Conservation (phyloP, 2,113 vertebrate species). For the Orcinus orca region DNA sequence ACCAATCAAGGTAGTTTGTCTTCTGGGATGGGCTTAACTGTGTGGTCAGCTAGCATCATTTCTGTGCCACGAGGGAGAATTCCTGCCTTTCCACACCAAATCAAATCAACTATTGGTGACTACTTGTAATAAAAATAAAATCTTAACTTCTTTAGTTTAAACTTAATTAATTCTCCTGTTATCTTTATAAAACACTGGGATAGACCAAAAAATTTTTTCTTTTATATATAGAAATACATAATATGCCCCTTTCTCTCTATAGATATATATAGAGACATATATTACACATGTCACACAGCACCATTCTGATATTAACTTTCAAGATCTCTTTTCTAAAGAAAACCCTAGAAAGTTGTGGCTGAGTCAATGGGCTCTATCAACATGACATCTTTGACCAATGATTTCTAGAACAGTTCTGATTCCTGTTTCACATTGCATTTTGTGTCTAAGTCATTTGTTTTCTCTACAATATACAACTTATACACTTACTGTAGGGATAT, state of each 20-base stretch:
- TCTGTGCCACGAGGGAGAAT: not conserved
- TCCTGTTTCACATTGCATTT: not conserved
- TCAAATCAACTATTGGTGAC: not conserved
- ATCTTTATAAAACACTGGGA: not conserved
- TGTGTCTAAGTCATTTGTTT: not conserved
- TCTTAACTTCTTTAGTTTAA: not conserved
- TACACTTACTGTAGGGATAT: not conserved
- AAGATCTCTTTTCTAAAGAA: not conserved
- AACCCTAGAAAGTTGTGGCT: not conserved
- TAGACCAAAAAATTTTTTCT: not conserved
- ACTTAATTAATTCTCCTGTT: not conserved
- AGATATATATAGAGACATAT: not conserved
- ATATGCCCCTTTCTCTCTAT: not conserved
- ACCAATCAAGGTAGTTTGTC: not conserved
- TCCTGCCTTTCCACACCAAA: not conserved
- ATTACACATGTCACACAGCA: not conserved
- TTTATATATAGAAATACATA: not conserved
- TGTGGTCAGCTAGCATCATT: not conserved
- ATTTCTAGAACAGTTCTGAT: not conserved
- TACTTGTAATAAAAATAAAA: not conserved
- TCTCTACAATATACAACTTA: not conserved
- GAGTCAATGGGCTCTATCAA: not conserved
- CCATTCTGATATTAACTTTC: not conserved
- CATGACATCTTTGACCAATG: not conserved
- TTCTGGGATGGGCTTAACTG: not conserved